Percentiles rank a stretch among this genome's conserved stretches.
Evolutionary conservation across 2,888 invertebrate genomes (phyloP).

Genomic region (Drosophila acutilabella): DNA sequence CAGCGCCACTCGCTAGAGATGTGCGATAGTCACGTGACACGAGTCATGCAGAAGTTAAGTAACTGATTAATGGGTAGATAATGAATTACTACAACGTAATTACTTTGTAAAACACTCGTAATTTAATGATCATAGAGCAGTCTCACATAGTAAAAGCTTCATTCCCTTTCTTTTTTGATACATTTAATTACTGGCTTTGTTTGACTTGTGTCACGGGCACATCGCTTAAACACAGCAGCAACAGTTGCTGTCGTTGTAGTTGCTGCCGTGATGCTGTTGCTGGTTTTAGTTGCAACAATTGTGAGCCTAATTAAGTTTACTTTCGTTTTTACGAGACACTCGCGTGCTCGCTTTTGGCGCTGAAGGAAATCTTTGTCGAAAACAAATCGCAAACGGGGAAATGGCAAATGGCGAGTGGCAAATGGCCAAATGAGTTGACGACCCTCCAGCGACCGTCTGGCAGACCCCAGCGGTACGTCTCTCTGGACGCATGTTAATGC

Average conservation of each 20-base stretch:
- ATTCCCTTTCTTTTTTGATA: no score
- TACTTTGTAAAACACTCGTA: no score
- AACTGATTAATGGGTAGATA: no score
- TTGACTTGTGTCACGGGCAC: not conserved
- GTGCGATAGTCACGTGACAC: slow-evolving; percentile 7
- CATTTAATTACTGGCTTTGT: no score
- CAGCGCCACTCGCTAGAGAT: slow-evolving; percentile 38
- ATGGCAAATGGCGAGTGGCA: slow-evolving; percentile 15
- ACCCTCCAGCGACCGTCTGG: not conserved
- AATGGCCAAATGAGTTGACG: slow-evolving; percentile 23
- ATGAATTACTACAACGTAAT: not conserved
- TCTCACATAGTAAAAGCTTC: not conserved
- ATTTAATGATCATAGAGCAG: no score
- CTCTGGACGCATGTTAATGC: slow-evolving; percentile 52
- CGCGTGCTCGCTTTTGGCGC: slow-evolving; percentile 1
- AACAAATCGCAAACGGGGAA: slow-evolving; percentile 37
- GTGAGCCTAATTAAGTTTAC: slow-evolving; percentile 69
- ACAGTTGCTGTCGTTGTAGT: slow-evolving; percentile 19
- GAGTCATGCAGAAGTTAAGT: not conserved
- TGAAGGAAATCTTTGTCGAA: slow-evolving; percentile 47
- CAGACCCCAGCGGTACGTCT: not conserved
- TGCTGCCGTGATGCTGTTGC: slow-evolving; percentile 25
- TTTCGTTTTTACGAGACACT: slow-evolving; percentile 54
- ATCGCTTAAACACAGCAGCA: slow-evolving; percentile 8
- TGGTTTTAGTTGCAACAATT: slow-evolving; percentile 45